phyloP scores from a whole-genome alignment of 2,888 invertebrate species.

The Yponomeuta sedellus region DNA sequence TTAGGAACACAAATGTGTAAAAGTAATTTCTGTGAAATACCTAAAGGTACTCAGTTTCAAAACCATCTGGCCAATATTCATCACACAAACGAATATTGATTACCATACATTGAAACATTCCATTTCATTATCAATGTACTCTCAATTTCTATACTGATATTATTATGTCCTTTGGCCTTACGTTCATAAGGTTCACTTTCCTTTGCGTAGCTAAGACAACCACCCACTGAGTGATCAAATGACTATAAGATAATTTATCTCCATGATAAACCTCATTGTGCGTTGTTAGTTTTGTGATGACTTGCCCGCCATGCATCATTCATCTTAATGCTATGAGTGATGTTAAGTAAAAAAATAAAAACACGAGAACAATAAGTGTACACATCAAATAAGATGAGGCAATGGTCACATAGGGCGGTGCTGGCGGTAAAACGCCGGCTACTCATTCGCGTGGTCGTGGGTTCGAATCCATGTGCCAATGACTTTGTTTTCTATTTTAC shows the following conservation, averaged over 20 bases:
- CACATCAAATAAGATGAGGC: no score
- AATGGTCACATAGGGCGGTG: no score
- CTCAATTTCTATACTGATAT: not conserved
- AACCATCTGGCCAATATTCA: conserved; percentile 1
- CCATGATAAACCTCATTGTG: not conserved
- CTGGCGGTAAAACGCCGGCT: no score
- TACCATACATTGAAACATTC: not conserved
- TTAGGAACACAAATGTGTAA: no score
- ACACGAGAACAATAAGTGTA: no score
- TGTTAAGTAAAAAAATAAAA: no score
- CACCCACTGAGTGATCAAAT: conserved; percentile 6
- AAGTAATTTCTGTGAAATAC: no score
- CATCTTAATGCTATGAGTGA: not conserved
- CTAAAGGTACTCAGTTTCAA: not conserved
- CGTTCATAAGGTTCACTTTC: not conserved
- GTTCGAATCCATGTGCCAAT: no score
- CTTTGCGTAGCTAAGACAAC: not conserved
- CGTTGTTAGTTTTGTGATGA: not conserved
- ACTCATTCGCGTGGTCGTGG: no score
- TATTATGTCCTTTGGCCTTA: not conserved
- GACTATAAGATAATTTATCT: conserved; percentile 4
- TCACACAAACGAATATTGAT: not conserved
- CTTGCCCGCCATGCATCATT: not conserved
- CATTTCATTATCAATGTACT: not conserved
- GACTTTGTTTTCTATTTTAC: no score